These are phyloP conservation scores for Corydoras sp. DNA, from an alignment of 2,113 vertebrate species.

Conservation along the genomic window DNA sequence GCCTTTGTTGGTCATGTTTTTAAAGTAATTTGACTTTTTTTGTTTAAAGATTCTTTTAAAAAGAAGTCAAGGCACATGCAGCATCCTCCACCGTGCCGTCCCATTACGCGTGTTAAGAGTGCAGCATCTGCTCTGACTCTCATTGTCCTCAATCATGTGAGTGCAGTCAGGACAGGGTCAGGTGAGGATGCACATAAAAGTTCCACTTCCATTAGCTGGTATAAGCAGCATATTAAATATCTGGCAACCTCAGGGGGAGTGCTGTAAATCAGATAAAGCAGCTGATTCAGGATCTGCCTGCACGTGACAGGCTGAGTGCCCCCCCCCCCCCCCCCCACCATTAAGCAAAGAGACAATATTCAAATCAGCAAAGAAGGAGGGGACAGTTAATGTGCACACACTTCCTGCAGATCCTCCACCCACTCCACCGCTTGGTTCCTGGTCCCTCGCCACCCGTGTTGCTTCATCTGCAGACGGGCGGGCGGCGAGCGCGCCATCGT, in stretches of 20 bases:
- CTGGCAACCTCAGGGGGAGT: conserved; percentile 21
- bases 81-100: too few species aligned
- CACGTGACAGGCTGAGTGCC: conserved; percentile 22
- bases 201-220: conserved; percentile 33
- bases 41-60: too few species aligned
- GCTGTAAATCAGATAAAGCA: conserved; percentile 45
- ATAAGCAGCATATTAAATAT: conserved; percentile 36
- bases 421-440: background rate
- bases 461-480: too few species aligned
- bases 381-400: conserved; percentile 31
- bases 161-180: conserved; percentile 32
- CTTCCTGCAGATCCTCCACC: background rate
- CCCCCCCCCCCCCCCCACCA: background rate
- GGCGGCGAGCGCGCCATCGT: too few species aligned
- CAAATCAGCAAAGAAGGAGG: conserved; percentile 33
- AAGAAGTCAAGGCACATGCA: too few species aligned
- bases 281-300: conserved; percentile 30
- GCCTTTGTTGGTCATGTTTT: too few species aligned
- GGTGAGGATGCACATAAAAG: conserved; percentile 13
- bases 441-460: too few species aligned
- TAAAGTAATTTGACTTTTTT: too few species aligned
- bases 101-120: too few species aligned
- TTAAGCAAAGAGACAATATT: conserved; percentile 38
- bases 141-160: conserved; percentile 36
- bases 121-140: too few species aligned